Conservation (phyloP, 2,797 vertebrate species). For the Gorsachius magnificus region DNA sequence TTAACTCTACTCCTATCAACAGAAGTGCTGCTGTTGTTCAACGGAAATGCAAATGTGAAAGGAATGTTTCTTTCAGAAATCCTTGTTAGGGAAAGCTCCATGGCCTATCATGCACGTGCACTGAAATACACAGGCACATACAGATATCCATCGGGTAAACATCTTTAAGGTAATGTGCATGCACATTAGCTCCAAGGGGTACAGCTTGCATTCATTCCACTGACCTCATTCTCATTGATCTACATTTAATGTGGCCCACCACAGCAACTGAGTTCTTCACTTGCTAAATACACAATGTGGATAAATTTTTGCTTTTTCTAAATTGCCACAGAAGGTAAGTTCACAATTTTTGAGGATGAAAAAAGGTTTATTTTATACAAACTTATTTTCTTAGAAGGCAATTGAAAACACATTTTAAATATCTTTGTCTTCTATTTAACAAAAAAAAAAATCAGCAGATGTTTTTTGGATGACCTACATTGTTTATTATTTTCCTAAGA, state of each 20-base stretch:
- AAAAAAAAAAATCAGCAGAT: slow-evolving; percentile 19
- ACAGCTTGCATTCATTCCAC: background rate
- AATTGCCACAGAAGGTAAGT: background rate
- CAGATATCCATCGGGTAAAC: background rate
- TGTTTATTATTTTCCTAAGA: slow-evolving; percentile 37
- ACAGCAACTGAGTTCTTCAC: background rate
- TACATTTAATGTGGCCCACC: slow-evolving; percentile 19
- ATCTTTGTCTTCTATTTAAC: background rate
- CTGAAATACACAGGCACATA: background rate
- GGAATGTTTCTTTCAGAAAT: background rate
- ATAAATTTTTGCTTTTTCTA: background rate
- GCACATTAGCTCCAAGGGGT: background rate
- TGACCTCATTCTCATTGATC: slow-evolving; percentile 49
- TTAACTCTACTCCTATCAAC: background rate
- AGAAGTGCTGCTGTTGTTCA: background rate
- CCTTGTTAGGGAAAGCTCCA: background rate
- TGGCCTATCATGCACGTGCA: background rate
- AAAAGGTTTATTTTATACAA: background rate
- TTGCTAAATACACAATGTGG: background rate
- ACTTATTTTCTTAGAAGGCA: slow-evolving; percentile 39
- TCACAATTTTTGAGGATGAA: background rate
- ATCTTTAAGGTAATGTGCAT: background rate
- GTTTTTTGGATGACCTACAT: background rate
- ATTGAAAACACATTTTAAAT: slow-evolving; percentile 53
- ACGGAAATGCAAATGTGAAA: background rate